Evolutionary conservation across 2,113 vertebrate species (phyloP).

Genomic region (Hyaena hyaena): DNA sequence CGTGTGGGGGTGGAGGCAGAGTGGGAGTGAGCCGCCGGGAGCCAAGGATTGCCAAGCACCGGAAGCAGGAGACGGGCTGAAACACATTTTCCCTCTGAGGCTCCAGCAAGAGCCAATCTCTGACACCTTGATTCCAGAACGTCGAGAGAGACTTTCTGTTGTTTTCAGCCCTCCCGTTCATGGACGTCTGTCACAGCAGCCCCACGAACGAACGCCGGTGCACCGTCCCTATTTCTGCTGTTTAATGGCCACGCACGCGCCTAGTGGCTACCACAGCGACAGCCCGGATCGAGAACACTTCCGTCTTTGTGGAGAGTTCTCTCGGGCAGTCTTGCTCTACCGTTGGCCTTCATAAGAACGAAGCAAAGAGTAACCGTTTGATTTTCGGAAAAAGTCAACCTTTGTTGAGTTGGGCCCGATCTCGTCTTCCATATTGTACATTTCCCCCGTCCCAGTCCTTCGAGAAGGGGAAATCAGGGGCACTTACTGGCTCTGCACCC

Average conservation of each 20-base stretch:
- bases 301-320: accelerated
- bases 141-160: not conserved
- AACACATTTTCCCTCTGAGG: not conserved
- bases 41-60: accelerated
- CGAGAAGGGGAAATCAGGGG: not conserved
- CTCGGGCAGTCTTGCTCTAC: accelerated
- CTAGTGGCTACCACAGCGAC: accelerated
- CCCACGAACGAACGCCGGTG: accelerated
- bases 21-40: accelerated
- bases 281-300: accelerated
- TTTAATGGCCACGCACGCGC: accelerated
- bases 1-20: not conserved
- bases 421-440: not conserved
- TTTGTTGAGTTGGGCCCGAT: not conserved
- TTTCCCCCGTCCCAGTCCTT: not conserved
- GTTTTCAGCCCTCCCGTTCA: not conserved
- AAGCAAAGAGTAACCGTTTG: not conserved
- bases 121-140: not conserved
- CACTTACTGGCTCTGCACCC: not conserved
- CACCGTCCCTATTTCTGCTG: accelerated
- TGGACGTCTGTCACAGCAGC: too few relatives aligned
- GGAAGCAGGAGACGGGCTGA: accelerated
- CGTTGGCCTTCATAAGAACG: not conserved
- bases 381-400: not conserved
- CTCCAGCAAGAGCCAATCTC: accelerated